Base-by-base conservation (phyloP, 2,113 vertebrate genomes). In the Nesogale talazaci region DNA sequence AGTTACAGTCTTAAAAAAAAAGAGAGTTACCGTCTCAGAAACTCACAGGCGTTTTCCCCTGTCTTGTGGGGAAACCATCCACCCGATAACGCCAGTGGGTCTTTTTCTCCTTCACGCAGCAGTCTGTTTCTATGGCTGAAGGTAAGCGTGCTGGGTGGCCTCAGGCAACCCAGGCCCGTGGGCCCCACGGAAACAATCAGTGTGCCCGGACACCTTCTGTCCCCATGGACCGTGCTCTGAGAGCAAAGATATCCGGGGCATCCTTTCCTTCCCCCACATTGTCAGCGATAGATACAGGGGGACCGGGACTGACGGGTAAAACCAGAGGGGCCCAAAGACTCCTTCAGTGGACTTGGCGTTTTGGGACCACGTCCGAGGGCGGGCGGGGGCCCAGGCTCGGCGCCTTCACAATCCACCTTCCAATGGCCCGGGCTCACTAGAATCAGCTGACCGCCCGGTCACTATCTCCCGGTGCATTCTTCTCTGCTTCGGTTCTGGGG, bases 401-500 rank as follows among this genome's bases (percentile, higher is more conserved):
- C 46, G 88, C 86, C 75, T 70, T 10, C 70, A 75, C 69, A 88
- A 25, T 19, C 57, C 23, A 34, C 38, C 85, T 88, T 82, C 76
- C 17, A 90, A 76, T 92, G 42, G 52, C 80, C 4, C 12, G 23
- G 76, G 19, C 38, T 72, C 82, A 76, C 20, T 84, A 75, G 57
- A 89, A 56, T 31, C 5, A 94, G 69, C 29, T 57, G 42, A 20
- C 76, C 31, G 70, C 34, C 78, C 19, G 61, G 57, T 9, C 70
- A 9, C 34, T 6, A 69, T 87, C 57, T 34, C 84, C 46, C 67
- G 40, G 69, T 85, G 38, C 29, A 34, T 94, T 91, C 42, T 74
- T 79, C 67, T 36, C 40, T 67, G n/a, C 42, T 94, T 69, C 59
- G 38, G 56, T 87, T 75, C 74, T 89, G 94, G 95, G 94, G 94